A percentile compares a stretch with the other conserved stretches of the same genome.
Conservation (phyloP, 1,140 invertebrate genomes). For the Paraescarpia echinospica region DNA sequence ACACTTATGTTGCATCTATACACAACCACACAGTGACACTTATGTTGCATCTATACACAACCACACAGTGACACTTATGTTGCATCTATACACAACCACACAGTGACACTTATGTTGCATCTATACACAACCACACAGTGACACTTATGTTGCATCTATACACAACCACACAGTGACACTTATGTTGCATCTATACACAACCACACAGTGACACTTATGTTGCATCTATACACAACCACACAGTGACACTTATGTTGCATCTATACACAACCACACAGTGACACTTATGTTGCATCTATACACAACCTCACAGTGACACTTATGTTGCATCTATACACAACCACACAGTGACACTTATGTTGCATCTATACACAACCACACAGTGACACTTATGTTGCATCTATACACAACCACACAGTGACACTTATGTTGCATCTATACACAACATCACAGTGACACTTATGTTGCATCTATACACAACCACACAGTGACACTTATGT, state of each 20-base stretch:
- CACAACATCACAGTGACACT: neutral
- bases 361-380: neutral
- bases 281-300: neutral
- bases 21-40: neutral
- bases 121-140: neutral
- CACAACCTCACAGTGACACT: neutral
- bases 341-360: neutral
- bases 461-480: neutral
- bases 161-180: neutral
- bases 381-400: neutral
- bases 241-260: neutral
- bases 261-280: neutral
- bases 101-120: neutral
- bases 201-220: neutral
- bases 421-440: neutral
- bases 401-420: neutral
- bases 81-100: neutral
- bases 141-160: neutral
- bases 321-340: neutral
- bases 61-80: neutral
- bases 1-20: neutral
- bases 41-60: neutral
- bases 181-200: neutral
- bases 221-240: neutral
- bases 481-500: neutral